A percentile compares a stretch with the other conserved stretches of the same genome.
Conservation (phyloP, 2,797 vertebrate species). For the Kryptolebias ocellatus region DNA sequence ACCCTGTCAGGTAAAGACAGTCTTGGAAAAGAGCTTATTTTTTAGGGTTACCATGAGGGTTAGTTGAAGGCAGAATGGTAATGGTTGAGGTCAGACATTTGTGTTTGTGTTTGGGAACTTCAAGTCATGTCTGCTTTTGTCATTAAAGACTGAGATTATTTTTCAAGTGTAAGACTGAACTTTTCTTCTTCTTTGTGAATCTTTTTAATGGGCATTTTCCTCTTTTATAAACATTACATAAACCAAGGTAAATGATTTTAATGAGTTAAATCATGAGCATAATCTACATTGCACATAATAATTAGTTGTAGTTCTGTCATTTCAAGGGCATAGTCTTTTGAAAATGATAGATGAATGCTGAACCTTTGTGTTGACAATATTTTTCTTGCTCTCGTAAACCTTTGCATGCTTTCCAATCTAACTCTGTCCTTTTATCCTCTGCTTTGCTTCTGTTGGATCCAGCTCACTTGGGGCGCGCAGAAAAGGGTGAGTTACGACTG, state of each 20-base stretch:
- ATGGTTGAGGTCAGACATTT: conserved; percentile 32
- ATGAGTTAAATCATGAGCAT: neutral
- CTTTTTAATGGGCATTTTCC: neutral
- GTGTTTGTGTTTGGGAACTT: conserved; percentile 11
- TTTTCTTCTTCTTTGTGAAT: neutral
- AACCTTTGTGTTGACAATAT: neutral
- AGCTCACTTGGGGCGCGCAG: conserved; percentile 79
- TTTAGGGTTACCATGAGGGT: conserved; percentile 23
- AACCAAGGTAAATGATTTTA: neutral
- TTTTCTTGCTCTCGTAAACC: conserved; percentile 27
- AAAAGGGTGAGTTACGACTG: conserved; percentile 77
- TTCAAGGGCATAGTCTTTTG: too few relatives aligned
- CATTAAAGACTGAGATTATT: neutral
- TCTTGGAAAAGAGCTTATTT: conserved; percentile 42
- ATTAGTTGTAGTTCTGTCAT: too few relatives aligned
- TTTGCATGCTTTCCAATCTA: conserved; percentile 60
- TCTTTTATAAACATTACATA: neutral
- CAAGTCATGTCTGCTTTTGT: neutral
- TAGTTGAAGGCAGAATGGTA: conserved; percentile 29
- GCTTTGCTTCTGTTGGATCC: conserved; percentile 66
- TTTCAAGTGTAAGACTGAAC: neutral
- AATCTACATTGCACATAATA: too few relatives aligned
- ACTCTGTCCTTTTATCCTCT: conserved; percentile 68
- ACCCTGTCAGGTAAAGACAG: conserved; percentile 45
- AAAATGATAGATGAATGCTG: neutral